Conservation (phyloP, 2,888 invertebrate genomes). For the Rhingia campestris region DNA sequence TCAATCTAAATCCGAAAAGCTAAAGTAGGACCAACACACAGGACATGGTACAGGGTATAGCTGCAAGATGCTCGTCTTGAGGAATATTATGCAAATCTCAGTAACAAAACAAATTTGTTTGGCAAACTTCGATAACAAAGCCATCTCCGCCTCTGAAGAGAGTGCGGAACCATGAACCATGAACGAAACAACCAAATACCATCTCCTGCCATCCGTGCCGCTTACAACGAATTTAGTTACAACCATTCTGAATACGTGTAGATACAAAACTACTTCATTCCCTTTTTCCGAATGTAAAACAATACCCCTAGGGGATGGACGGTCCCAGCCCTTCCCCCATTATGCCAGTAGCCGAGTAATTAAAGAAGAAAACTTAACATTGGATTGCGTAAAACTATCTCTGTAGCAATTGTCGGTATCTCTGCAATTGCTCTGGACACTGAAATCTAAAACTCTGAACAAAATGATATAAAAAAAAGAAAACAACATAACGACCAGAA, state of each 20-base stretch:
- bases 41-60: slow-evolving; percentile 24
- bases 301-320: slow-evolving; percentile 27
- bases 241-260: slow-evolving; percentile 5
- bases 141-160: slow-evolving; percentile 54
- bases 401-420: slow-evolving; percentile 58
- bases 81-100: slow-evolving; percentile 71
- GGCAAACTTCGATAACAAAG: slow-evolving; percentile 74
- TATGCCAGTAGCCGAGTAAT: slow-evolving; percentile 58
- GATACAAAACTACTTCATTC: slow-evolving; percentile 24
- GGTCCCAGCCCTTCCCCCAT: slow-evolving; percentile 33
- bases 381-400: slow-evolving; percentile 65
- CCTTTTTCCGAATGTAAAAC: slow-evolving; percentile 46
- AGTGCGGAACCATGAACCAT: slow-evolving; percentile 24
- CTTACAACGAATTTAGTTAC: slow-evolving; percentile 30
- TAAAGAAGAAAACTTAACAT: slow-evolving; percentile 72
- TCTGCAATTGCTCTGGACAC: slow-evolving; percentile 32
- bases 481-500: slow-evolving; percentile 10
- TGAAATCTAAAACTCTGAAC: slow-evolving; percentile 15
- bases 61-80: slow-evolving; percentile 66
- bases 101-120: slow-evolving; percentile 72
- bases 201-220: slow-evolving; percentile 34
- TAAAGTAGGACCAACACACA: slow-evolving; percentile 52
- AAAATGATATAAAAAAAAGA: neutral
- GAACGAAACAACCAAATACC: slow-evolving; percentile 25
- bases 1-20: slow-evolving; percentile 10